phyloP scores from a whole-genome alignment of 2,113 vertebrate species.

The Zapus hudsonius region DNA sequence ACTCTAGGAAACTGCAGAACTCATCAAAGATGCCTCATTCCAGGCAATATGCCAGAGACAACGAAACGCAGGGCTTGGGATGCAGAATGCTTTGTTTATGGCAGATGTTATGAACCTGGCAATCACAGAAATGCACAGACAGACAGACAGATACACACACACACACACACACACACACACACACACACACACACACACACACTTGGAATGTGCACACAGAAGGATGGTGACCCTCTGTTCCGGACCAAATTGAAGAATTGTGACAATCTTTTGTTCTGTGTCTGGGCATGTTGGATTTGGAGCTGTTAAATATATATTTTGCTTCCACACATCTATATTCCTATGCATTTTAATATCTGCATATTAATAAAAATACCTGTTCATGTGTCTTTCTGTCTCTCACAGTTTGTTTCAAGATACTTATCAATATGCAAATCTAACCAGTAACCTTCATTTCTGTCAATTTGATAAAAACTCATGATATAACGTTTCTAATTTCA shows the following conservation, averaged over 20 bases:
- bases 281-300: not conserved
- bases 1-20: not conserved
- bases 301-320: not conserved
- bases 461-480: not conserved
- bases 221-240: not conserved
- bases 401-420: not conserved
- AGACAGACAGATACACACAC: too few species aligned
- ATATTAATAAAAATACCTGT: not conserved
- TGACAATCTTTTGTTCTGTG: not conserved
- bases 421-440: not conserved
- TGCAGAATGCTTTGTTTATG: not conserved
- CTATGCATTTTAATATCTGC: not conserved
- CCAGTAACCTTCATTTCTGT: not conserved
- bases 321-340: not conserved
- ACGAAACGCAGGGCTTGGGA: not conserved
- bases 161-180: too few species aligned
- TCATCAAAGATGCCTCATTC: not conserved
- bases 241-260: not conserved
- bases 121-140: not conserved
- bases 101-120: not conserved
- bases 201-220: not conserved
- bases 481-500: not conserved
- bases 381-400: not conserved
- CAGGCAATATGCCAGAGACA: not conserved
- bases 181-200: too few species aligned